Evolutionary conservation across 2,888 invertebrate species (phyloP), one percentile per base, ranked within the genome.

Genomic region (Lepidochrysops patricia): DNA sequence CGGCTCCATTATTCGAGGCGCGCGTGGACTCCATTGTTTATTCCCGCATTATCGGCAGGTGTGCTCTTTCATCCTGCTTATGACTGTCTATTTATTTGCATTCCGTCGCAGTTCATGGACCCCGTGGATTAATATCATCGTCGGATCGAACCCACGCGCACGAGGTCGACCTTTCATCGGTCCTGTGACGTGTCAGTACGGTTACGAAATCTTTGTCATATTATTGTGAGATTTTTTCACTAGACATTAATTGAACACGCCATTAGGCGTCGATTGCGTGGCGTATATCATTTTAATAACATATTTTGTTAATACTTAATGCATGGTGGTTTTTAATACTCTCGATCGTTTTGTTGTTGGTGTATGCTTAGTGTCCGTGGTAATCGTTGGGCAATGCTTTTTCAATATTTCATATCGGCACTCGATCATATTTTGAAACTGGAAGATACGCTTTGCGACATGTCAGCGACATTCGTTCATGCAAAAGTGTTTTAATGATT

Each of bases 41-140:
- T 80, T 79, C 78, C 80, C 69, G 66, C 75, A 80, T 82, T 77
- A 74, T 69, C 74, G 79, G 78, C 87, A 86, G 88, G 87, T 88
- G 86, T 79, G 75, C 75, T 71, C 72, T 76, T 75, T 76, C 82
- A 78, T 82, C 84, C 83, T 85, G 84, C 82, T 80, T 80, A 80
- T 80, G 73, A 75, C 76, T 76, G 80, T 79, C 77, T 82, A 85
- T 85, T 85, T 88, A 84, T 87, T 88, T 87, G 86, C 87, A 84
- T 87, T 81, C 87, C 86, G 72, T 76, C 75, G 73, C 76, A 80
- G 86, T 84, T 86, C 86, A 80, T 80, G 79, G 79, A 84, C 85
- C 84, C 75, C 76, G 72, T 71, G 71, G 76, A 79, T 84, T 79
- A 79, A 83, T 78, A 78, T 77, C 74, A 80, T 82, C 80, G 79